Base-by-base conservation (phyloP, 2,113 vertebrate species). In the Mastomys coucha region DNA sequence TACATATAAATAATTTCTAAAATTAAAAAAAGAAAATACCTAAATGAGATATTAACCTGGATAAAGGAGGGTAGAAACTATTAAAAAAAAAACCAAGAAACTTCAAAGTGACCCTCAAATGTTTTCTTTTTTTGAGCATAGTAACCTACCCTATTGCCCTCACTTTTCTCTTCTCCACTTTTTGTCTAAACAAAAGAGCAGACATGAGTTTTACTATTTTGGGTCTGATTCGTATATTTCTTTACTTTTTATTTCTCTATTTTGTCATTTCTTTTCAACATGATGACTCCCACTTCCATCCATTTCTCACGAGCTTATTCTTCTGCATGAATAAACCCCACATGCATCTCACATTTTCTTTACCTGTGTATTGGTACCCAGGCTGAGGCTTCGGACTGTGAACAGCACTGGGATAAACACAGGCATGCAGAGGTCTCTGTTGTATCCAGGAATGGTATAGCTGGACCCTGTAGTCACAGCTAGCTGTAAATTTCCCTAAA, bases 11-110 rank as follows among this genome's bases (percentile, higher is more conserved):
- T 70, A 51, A 91, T 63, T 91, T 93, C 36, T 86, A 81, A 91
- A 85, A 39, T 90, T 77, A 77, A 93, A 84, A 72, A 95, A 95
- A 2, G 31, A 89, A 89, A 78, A 53, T 39, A 42, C 8, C n/a
- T 51, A 82, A 72, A 58, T 82, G 76, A 85, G 36, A 58, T 49
- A 24, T 49, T 56, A 82, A 10, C 39, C 51, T 95, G 87, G 22
- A 39, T 81, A 89, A 92, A 76, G 76, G 45, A 90, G 58, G 80
- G 17, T 51, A 67, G 33, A 26, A 92, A 81, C 36, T 65, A 45
- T 56, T 69, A 67, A 67, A 11, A 67, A 96, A 91, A 33, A 56
- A 58, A 2, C 2, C 16, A 86, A 84, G 53, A 91, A 77, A 91
- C 58, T 56, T 1, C 17, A 72, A 65, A 58, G 65, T 78, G 24